Percentiles rank a stretch among this genome's conserved stretches.
Evolutionary conservation across 2,113 vertebrate genomes (phyloP).

Genomic region (Archocentrus centrarchus): DNA sequence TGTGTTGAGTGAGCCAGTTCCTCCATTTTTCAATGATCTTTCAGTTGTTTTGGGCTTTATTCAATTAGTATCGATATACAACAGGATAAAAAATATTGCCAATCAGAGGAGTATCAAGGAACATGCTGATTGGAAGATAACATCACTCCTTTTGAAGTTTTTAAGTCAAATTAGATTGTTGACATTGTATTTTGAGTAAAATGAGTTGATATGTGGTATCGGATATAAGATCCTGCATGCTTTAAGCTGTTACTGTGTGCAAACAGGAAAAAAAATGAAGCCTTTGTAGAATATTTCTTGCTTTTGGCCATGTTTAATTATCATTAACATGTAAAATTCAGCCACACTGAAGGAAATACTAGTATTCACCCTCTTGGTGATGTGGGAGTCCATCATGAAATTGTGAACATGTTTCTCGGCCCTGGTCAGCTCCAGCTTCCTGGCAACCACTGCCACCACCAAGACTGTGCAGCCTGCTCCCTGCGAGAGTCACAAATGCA

Average conservation of each 20-base stretch:
- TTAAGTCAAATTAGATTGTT: neutral
- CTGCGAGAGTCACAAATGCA: conserved; percentile 63
- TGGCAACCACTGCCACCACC: conserved; percentile 94
- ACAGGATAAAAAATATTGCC: neutral
- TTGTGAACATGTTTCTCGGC: conserved; percentile 97
- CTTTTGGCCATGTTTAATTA: conserved; percentile 1
- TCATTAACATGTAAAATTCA: neutral
- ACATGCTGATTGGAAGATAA: neutral
- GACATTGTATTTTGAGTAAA: neutral
- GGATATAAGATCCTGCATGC: neutral
- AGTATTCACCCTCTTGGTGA: conserved; percentile 88
- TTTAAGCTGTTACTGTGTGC: no score
- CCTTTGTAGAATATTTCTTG: neutral
- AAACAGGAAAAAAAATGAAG: neutral
- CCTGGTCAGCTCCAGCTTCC: conserved; percentile 94
- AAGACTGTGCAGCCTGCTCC: conserved; percentile 93
- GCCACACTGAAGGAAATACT: neutral
- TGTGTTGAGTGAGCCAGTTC: neutral
- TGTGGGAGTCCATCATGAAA: conserved; percentile 98
- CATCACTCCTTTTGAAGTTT: neutral
- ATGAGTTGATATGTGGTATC: no score
- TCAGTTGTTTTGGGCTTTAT: neutral
- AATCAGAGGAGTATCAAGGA: neutral
- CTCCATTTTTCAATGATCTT: neutral
- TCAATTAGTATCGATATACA: neutral